Conservation (phyloP, 37 sponge, comb jelly and placozoan species). For the Tethya wilhelma region DNA sequence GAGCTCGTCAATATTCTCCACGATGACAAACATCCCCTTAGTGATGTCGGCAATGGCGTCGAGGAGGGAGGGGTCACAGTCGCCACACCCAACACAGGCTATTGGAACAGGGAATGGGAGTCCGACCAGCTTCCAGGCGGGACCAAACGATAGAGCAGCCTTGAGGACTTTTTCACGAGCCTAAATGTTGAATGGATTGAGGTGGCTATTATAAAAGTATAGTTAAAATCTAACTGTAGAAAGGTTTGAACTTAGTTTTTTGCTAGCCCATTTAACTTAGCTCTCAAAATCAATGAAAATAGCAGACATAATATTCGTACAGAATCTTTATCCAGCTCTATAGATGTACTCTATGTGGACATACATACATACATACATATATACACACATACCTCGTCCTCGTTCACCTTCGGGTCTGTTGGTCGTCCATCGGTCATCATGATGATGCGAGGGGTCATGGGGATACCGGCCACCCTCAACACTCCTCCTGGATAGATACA, state of each 20-base stretch:
- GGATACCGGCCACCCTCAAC: conserved; percentile 31
- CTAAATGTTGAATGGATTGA: conserved; percentile 16
- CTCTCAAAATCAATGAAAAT: no score
- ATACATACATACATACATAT: background rate
- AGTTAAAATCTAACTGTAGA: background rate
- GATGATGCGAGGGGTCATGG: conserved; percentile 57
- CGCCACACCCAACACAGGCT: conserved; percentile 67
- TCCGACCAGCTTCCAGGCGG: conserved; percentile 36
- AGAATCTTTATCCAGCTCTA: no score
- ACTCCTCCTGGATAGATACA: conserved; percentile 32
- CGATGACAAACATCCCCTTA: conserved; percentile 61
- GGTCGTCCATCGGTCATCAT: conserved; percentile 63
- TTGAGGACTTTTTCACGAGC: conserved; percentile 36
- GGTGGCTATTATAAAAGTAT: background rate
- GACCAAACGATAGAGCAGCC: conserved; percentile 52
- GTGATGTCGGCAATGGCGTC: conserved; percentile 54
- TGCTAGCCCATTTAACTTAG: no score
- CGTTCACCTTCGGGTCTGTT: conserved; percentile 30
- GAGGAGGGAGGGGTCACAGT: conserved; percentile 43
- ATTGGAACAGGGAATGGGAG: conserved; percentile 58
- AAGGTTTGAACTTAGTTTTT: no score
- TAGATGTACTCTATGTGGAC: no score
- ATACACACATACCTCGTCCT: conserved; percentile 11
- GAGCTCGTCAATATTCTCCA: conserved; percentile 40
- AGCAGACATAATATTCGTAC: no score